Percentiles rank a stretch among this genome's conserved stretches.
Evolutionary conservation across 2,797 vertebrate genomes (phyloP).

Genomic region (Anolis apletophallus): DNA sequence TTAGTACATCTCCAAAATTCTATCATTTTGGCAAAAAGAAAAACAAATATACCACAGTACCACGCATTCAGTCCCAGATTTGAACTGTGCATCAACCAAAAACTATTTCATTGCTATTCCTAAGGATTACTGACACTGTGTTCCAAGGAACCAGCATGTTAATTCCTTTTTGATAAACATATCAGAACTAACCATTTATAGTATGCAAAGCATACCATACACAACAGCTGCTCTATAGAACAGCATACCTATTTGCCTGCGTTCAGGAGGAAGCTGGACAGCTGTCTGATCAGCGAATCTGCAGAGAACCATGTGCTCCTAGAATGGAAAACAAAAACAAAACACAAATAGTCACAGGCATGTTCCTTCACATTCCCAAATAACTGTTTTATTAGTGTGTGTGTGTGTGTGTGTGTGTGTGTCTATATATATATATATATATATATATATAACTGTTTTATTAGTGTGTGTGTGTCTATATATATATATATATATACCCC

Average conservation of each 20-base stretch:
- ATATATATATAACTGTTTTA: constrained; percentile 13
- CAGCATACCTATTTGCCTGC: constrained; percentile 87
- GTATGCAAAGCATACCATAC: constrained; percentile 12
- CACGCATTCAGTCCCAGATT: not conserved
- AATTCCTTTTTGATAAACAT: constrained; percentile 27
- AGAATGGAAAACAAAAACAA: constrained; percentile 56
- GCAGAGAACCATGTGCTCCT: constrained; percentile 99
- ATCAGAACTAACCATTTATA: not conserved
- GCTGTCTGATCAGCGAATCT: constrained; percentile 98
- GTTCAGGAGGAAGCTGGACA: constrained; percentile 88
- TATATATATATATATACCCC: no score
- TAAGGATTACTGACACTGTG: not conserved
- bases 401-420: no score
- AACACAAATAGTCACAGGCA: constrained; percentile 13
- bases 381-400: constrained; percentile 20
- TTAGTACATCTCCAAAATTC: not conserved
- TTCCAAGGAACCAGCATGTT: constrained; percentile 35
- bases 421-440: no score
- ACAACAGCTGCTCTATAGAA: constrained; percentile 47
- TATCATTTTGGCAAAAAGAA: not conserved
- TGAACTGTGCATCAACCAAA: constrained; percentile 1
- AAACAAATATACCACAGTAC: not conserved
- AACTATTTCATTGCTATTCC: not conserved
- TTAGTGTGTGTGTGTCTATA: no score
- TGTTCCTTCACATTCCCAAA: constrained; percentile 29